A percentile compares a stretch with the other conserved stretches of the same genome.
These are phyloP conservation scores for Gouania willdenowi DNA, from an alignment of 2,797 vertebrate species.

Conservation along the genomic window DNA sequence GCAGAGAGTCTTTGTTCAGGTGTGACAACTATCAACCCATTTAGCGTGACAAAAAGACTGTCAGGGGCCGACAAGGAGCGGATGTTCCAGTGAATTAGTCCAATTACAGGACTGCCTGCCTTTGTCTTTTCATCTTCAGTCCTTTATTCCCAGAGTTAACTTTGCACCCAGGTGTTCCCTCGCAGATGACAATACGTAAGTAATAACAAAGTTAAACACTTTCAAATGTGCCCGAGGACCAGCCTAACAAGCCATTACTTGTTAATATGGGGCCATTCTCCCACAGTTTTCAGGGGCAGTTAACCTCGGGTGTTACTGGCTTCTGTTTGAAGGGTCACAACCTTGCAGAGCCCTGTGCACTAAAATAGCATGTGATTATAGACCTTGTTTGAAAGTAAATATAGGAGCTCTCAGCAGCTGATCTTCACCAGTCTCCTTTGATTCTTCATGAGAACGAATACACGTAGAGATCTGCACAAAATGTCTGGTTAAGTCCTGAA, in stretches of 20 bases:
- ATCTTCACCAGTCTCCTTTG: slow-evolving; percentile 22
- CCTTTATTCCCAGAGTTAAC: slow-evolving; percentile 44
- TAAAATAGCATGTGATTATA: slow-evolving; percentile 77
- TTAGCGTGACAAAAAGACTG: slow-evolving; percentile 21
- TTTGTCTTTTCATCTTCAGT: slow-evolving; percentile 37
- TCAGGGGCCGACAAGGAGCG: not conserved
- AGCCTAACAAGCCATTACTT: slow-evolving; percentile 70
- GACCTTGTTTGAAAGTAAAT: slow-evolving; percentile 71
- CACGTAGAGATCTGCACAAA: slow-evolving; percentile 1
- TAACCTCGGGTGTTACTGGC: slow-evolving; percentile 68
- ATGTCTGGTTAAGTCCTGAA: not conserved
- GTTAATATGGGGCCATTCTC: slow-evolving; percentile 70
- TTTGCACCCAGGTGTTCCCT: slow-evolving; percentile 66
- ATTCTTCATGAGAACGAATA: slow-evolving; percentile 15
- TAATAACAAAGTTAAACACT: slow-evolving; percentile 70
- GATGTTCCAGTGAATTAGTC: slow-evolving; percentile 41
- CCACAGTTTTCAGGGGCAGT: slow-evolving; percentile 68
- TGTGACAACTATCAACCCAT: slow-evolving; percentile 32
- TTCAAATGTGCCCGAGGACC: slow-evolving; percentile 69
- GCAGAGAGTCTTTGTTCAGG: slow-evolving; percentile 43
- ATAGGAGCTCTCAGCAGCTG: slow-evolving; percentile 59
- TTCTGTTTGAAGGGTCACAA: slow-evolving; percentile 75
- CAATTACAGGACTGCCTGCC: slow-evolving; percentile 46
- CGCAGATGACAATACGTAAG: slow-evolving; percentile 27
- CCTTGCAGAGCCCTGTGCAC: slow-evolving; percentile 50